Conservation (phyloP, 1,140 invertebrate genomes). For the Hormaphis cornu region DNA sequence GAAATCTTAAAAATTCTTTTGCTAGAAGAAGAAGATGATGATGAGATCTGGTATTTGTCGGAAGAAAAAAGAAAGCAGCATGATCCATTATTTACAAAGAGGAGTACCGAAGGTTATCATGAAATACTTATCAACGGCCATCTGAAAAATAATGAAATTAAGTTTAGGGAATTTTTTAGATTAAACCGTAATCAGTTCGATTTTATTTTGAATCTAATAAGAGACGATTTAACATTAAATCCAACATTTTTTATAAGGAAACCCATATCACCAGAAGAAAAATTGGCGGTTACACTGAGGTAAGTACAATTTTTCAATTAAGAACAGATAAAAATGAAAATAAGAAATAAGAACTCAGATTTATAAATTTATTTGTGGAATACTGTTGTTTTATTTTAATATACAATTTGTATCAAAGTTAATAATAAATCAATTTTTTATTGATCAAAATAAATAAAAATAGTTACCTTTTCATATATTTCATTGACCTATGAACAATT, state of each 20-base stretch:
- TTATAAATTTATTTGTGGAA: too few species aligned
- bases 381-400: too few species aligned
- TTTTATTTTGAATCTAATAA: not conserved
- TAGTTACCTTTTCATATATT: too few species aligned
- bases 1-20: not conserved
- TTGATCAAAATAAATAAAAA: too few species aligned
- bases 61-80: not conserved
- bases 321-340: not conserved
- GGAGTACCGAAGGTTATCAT: not conserved
- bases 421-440: too few species aligned
- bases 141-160: not conserved
- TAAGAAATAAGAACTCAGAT: not conserved
- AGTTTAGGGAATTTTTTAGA: constrained; percentile 7
- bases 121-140: not conserved
- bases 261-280: constrained; percentile 13
- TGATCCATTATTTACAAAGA: not conserved
- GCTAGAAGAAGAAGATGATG: not conserved
- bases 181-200: constrained; percentile 2
- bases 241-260: constrained; percentile 8
- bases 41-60: not conserved
- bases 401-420: too few species aligned
- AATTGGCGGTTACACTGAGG: constrained; percentile 15
- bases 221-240: constrained; percentile 1
- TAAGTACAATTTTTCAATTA: not conserved
- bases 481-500: too few species aligned